phyloP scores from a whole-genome alignment of 35 echinoderm and acorn worm species.

The Ptychodera flava region DNA sequence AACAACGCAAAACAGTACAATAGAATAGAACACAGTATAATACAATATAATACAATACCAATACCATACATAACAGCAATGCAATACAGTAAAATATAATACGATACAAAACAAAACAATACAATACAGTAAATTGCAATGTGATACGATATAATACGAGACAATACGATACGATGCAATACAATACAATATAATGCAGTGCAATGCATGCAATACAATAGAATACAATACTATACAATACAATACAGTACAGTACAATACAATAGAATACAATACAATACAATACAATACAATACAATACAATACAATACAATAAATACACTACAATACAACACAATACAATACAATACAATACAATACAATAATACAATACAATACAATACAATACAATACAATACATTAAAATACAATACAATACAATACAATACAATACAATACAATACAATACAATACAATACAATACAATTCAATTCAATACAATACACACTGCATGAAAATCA shows the following conservation, averaged over 20 bases:
- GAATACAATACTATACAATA: neutral
- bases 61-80: too few species aligned
- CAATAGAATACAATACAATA: neutral
- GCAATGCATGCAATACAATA: neutral
- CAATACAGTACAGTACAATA: neutral
- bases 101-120: too few species aligned
- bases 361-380: neutral
- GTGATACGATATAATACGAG: neutral
- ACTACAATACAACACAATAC: neutral
- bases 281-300: neutral
- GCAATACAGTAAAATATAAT: too few species aligned
- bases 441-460: slow-evolving; percentile 2
- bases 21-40: too few species aligned
- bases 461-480: neutral
- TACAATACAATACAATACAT: neutral
- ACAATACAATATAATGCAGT: neutral
- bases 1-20: too few species aligned
- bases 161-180: neutral
- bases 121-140: neutral
- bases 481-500: too few species aligned
- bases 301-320: neutral
- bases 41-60: too few species aligned
- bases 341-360: neutral
- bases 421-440: neutral
- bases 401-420: neutral